Percentiles rank a stretch among this genome's conserved stretches.
phyloP scores from a whole-genome alignment of 2,797 vertebrate species.

The Peromyscus attwateri region DNA sequence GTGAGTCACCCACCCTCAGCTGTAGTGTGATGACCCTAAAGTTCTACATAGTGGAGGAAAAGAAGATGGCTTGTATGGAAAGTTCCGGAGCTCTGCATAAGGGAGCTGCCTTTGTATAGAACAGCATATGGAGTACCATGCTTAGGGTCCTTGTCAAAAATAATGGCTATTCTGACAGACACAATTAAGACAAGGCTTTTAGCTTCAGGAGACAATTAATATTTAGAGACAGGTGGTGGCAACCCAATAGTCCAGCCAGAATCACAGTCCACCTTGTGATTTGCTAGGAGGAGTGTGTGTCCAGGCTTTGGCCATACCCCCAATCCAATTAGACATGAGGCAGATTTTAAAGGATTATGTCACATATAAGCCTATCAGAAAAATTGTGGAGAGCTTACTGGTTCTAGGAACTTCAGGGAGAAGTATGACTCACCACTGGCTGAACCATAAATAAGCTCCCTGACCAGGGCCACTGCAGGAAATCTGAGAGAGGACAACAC shows the following conservation, averaged over 20 bases:
- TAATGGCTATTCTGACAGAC: neutral
- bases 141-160: neutral
- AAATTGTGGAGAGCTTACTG: neutral
- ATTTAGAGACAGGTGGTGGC: neutral
- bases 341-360: neutral
- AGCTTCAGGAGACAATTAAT: neutral
- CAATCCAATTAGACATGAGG: neutral
- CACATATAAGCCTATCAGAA: neutral
- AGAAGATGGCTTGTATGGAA: neutral
- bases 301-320: too few relatives aligned
- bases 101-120: neutral
- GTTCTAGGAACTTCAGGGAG: neutral
- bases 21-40: neutral
- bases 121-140: neutral
- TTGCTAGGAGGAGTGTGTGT: neutral
- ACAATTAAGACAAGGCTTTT: neutral
- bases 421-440: neutral
- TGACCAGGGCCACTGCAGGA: neutral
- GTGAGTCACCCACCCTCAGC: neutral
- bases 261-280: neutral
- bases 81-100: neutral
- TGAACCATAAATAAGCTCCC: neutral
- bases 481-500: neutral
- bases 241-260: neutral
- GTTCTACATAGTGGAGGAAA: neutral